Conservation (phyloP, 2,888 invertebrate genomes). For the Incurvaria masculella region DNA sequence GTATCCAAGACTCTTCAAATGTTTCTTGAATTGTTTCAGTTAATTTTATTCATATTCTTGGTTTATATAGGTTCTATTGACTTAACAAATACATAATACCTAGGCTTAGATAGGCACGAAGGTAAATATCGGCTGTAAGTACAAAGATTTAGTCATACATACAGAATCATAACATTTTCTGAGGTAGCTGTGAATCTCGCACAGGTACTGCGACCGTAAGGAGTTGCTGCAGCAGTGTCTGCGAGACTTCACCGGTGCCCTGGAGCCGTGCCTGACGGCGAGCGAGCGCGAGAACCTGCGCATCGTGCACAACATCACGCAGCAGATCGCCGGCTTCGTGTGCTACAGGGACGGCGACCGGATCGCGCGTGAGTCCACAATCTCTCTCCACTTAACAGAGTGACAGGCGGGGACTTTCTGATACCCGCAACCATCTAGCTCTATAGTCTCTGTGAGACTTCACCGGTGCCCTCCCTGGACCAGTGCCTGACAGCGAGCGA, state of each 20-base stretch:
- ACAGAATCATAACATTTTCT: too few relatives aligned
- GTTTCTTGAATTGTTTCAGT: too few relatives aligned
- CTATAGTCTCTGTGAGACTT: conserved; percentile 52
- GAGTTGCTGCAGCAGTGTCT: conserved; percentile 49
- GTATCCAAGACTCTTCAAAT: too few relatives aligned
- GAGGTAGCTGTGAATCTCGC: too few relatives aligned
- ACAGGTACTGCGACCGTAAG: conserved; percentile 57
- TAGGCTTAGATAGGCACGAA: too few relatives aligned
- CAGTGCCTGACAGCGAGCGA: conserved; percentile 64
- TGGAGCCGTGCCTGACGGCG: conserved; percentile 61
- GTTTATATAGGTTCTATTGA: too few relatives aligned
- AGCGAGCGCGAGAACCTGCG: conserved; percentile 61
- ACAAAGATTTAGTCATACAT: too few relatives aligned
- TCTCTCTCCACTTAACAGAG: too few relatives aligned
- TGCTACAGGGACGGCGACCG: conserved; percentile 81
- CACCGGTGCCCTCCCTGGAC: conserved; percentile 45
- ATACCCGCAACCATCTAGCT: conserved; percentile 42
- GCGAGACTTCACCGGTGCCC: conserved; percentile 42
- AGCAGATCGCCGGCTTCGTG: conserved; percentile 67
- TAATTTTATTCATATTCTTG: too few relatives aligned
- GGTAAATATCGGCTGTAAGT: too few relatives aligned
- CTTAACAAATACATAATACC: too few relatives aligned
- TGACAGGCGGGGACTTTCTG: too few relatives aligned
- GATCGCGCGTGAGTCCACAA: conserved; percentile 72
- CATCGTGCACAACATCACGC: conserved; percentile 63